Evolutionary conservation across 2,888 invertebrate species (phyloP).

Genomic region (Aspidiotus destructor): DNA sequence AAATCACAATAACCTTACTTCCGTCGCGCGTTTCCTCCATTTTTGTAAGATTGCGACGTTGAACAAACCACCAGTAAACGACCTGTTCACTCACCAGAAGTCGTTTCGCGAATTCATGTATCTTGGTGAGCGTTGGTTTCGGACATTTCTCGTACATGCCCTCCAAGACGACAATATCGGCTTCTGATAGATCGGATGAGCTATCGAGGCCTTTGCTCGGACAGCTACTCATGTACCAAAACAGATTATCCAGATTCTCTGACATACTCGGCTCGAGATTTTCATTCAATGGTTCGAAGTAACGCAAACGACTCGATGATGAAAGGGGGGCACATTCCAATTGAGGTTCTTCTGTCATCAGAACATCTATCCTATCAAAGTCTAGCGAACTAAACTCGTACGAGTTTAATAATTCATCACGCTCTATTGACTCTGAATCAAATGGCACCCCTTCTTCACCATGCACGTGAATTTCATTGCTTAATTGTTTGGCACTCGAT

Average conservation of each 20-base stretch:
- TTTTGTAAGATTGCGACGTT: conserved; percentile 12
- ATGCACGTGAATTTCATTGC: too few species aligned
- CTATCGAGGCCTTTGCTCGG: background rate
- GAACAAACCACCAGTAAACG: conserved; percentile 20
- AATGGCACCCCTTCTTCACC: too few species aligned
- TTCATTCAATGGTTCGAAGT: conserved; percentile 8
- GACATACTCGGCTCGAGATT: background rate
- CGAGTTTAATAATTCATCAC: too few species aligned
- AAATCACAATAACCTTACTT: too few species aligned
- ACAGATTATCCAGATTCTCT: background rate
- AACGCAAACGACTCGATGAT: background rate
- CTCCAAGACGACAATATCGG: conserved; percentile 9
- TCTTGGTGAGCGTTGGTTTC: background rate
- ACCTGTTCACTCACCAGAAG: conserved; percentile 5
- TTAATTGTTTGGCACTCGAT: background rate
- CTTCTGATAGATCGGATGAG: background rate
- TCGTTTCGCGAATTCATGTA: background rate
- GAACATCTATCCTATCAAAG: too few species aligned
- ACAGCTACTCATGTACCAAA: conserved; percentile 3
- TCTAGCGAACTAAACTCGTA: too few species aligned
- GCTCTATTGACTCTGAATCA: too few species aligned
- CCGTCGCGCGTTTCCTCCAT: background rate
- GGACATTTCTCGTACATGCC: conserved; percentile 1
- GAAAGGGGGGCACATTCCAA: too few species aligned
- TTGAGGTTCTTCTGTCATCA: too few species aligned